Base-by-base conservation (phyloP, 2,888 invertebrate genomes). In the Ypsolopha sequella region DNA sequence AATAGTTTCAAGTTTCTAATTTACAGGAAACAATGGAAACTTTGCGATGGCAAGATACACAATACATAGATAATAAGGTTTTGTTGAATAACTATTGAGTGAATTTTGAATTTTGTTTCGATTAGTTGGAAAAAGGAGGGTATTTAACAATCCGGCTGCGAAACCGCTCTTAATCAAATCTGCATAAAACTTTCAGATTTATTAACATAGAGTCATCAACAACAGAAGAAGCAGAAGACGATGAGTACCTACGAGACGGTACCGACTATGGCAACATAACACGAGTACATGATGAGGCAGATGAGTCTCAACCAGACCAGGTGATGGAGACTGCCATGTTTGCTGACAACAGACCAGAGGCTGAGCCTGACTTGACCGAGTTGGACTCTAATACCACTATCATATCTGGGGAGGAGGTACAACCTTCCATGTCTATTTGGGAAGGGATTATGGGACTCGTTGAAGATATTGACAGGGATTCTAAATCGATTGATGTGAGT, bases 141-240 rank as follows among this genome's bases (percentile, higher is more conserved):
- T n/a, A n/a, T n/a, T n/a, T n/a, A n/a, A n/a, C n/a, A n/a, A n/a
- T n/a, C n/a, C n/a, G n/a, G n/a, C n/a, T n/a, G n/a, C n/a, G n/a
- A n/a, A n/a, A n/a, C n/a, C n/a, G n/a, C n/a, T 24, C 4, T 24
- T 24, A 14, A 14, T 13, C 35, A 11, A 10, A 4, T 47, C 6
- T n/a, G n/a, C n/a, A 34, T 47, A 9, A 39, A 33, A n/a, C 58
- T 68, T 80, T 50, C 69, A 89, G 90, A 41, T 91, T 91, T 64
- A 82, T 91, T 48, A 91, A 90, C 64, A 91, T 92, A 62, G 92
- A 92, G 70, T 91, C 92, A 36, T 91, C 92, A 64, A 89, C 92
- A 13, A 89, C 88, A 38, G 87, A 90, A 44, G 89, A 90, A 36
- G 87, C 89, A 45, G 90, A 90, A 56, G 85, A 86, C 36, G 81